Base-by-base conservation (phyloP, 2,888 invertebrate species). In the Cotesia congregata region DNA sequence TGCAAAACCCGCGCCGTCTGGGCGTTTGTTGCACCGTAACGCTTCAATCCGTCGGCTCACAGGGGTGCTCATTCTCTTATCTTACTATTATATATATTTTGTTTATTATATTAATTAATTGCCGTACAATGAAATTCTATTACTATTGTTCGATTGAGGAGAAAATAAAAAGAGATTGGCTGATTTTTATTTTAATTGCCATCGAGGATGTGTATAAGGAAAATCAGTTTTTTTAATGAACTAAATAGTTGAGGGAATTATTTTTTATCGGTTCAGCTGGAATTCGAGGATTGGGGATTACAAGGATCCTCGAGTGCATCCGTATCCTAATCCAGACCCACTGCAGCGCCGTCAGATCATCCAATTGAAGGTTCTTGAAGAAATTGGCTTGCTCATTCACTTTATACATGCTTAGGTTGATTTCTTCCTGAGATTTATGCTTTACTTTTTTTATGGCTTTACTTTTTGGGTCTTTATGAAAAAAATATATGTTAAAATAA, bases 1-100 rank as follows among this genome's bases (percentile, higher is more conserved):
- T 30, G 59, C 59, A 70, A 50, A 59, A 70, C 70, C 70, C 59
- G 70, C 70, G 41, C 60, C 70, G 70, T 70, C 70, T 70, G 70
- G 59, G 70, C 59, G 59, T 70, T 70, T 59, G 70, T 70, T 70
- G 70, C 70, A 70, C 50, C 41, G 59, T 59, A 50, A 70, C 70
- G 30, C 38, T 65, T 38, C 12, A 65, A 65, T 65, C 65, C 38
- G 38, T 30, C 65, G 65, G 70, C 70, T 70, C 59, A 60, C 70
- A 70, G 70, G 50, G 70, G 70, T 60, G 41, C 70, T 70, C 70
- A 70, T 70, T 20, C 12, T 30, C 20, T 38, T 67, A 30, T 15
- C 3, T 12, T 72, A 38, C 62, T 64, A 20, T 65, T 64, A 62
- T 62, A 6, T 6, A 20, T 17, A 72, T 12, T 30, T 30, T 4